A percentile compares a stretch with the other conserved stretches of the same genome.
These are phyloP conservation scores for Glareola pratincola DNA, from an alignment of 2,113 vertebrate species.

Conservation along the genomic window DNA sequence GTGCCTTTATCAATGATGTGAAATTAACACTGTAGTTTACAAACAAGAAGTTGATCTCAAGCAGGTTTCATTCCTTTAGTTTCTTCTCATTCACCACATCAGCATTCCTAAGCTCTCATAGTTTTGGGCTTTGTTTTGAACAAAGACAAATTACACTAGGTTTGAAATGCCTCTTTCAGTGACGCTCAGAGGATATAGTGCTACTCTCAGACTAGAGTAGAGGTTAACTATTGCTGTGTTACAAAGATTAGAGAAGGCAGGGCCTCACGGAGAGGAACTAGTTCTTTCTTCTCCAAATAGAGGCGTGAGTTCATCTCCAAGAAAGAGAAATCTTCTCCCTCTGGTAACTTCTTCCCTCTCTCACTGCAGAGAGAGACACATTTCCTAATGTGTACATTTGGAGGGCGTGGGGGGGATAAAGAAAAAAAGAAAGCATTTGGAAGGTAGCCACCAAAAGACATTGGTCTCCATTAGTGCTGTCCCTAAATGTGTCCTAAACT, in stretches of 20 bases:
- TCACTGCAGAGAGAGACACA: not conserved
- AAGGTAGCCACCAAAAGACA: not conserved
- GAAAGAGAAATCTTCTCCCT: not conserved
- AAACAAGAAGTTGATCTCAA: too few species aligned
- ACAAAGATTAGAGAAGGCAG: not conserved
- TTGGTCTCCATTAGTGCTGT: constrained; percentile 49
- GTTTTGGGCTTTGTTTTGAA: too few species aligned
- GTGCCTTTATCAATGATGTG: too few species aligned
- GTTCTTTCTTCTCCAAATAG: not conserved
- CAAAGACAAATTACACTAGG: too few species aligned
- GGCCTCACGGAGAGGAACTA: not conserved
- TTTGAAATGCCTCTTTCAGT: too few species aligned
- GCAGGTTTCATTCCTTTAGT: too few species aligned
- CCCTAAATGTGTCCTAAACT: constrained; percentile 25
- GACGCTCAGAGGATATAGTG: too few species aligned
- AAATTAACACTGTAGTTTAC: too few species aligned
- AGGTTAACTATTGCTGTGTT: constrained; percentile 14
- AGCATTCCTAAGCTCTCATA: too few species aligned
- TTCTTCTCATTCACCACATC: too few species aligned
- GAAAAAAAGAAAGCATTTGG: not conserved
- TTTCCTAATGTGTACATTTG: not conserved
- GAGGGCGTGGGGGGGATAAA: not conserved
- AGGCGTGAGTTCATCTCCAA: not conserved
- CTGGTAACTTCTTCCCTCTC: not conserved
- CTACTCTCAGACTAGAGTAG: too few species aligned